Evolutionary conservation across 2,113 vertebrate genomes (phyloP).

Genomic region (Piaya cayana): DNA sequence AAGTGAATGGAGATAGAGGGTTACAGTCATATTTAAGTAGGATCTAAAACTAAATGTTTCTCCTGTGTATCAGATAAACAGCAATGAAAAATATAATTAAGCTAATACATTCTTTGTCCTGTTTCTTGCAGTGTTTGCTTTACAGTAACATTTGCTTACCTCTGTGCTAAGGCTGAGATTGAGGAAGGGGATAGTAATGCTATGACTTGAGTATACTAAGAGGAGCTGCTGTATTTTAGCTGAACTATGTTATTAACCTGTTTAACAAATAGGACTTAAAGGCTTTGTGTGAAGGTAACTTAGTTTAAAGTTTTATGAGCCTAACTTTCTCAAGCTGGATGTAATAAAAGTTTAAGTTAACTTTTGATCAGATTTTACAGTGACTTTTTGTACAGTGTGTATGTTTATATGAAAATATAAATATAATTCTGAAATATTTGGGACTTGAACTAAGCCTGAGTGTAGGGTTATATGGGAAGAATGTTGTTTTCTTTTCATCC

Average conservation of each 20-base stretch:
- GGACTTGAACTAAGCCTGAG: not conserved
- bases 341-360: not conserved
- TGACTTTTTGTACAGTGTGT: not conserved
- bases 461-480: not conserved
- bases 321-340: not conserved
- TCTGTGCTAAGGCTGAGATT: not conserved
- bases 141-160: not conserved
- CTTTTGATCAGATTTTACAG: not conserved
- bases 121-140: not conserved
- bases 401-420: not conserved
- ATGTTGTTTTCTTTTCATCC: not conserved
- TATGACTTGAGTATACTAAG: not conserved
- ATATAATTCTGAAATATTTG: not conserved
- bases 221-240: not conserved
- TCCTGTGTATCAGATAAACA: not conserved
- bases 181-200: not conserved
- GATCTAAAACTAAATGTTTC: not conserved
- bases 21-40: conserved; percentile 17
- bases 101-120: not conserved
- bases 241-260: conserved; percentile 10
- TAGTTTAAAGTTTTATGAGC: not conserved
- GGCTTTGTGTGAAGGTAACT: not conserved
- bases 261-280: conserved; percentile 4
- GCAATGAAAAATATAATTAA: not conserved
- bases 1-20: not conserved